phyloP scores from a whole-genome alignment of 2,113 vertebrate genomes.

The Asarcornis scutulata region DNA sequence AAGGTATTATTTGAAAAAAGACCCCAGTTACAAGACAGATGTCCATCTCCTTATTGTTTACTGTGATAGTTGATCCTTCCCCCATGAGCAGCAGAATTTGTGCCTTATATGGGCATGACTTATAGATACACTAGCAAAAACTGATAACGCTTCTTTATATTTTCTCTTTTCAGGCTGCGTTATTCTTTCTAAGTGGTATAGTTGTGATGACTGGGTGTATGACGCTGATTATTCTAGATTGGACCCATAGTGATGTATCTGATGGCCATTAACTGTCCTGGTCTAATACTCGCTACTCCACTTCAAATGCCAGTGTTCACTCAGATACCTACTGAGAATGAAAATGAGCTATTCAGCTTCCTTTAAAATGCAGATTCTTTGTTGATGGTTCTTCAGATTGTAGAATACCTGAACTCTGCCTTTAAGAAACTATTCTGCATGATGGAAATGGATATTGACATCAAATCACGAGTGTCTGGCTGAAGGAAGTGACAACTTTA shows the following conservation, averaged over 20 bases:
- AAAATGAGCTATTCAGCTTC: conserved; percentile 77
- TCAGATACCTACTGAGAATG: conserved; percentile 70
- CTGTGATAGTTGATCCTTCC: not conserved
- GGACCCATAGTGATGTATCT: conserved; percentile 77
- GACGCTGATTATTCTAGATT: conserved; percentile 91
- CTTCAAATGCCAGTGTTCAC: conserved; percentile 73
- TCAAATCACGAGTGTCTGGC: conserved; percentile 80
- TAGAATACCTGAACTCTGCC: conserved; percentile 77
- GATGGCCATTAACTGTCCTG: conserved; percentile 70
- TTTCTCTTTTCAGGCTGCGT: conserved; percentile 81
- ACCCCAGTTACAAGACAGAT: not conserved
- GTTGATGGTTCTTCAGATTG: conserved; percentile 77
- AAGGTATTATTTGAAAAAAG: not conserved
- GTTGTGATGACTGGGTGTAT: conserved; percentile 92
- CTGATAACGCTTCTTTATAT: conserved; percentile 17
- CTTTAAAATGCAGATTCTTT: conserved; percentile 79
- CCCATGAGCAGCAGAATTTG: not conserved
- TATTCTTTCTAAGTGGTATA: conserved; percentile 88
- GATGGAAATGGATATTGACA: conserved; percentile 72
- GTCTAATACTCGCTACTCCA: conserved; percentile 34
- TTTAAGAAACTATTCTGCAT: conserved; percentile 79
- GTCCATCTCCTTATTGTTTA: not conserved
- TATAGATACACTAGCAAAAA: not conserved
- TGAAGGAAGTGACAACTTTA: conserved; percentile 85
- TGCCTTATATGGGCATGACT: not conserved